Conservation (phyloP, 64 coral and sea anemone species). For the Pocillopora damicornis region DNA sequence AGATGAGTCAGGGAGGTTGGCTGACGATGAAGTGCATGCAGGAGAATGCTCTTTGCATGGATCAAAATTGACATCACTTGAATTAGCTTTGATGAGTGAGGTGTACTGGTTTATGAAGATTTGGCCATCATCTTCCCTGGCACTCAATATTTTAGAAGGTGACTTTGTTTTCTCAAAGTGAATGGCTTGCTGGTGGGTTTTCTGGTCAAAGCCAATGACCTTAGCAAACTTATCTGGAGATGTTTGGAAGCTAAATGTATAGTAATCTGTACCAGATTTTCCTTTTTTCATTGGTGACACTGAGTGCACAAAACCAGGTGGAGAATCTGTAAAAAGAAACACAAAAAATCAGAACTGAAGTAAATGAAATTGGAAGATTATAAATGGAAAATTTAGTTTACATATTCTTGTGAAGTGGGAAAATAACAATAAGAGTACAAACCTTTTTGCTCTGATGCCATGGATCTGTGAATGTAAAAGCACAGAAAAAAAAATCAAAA, state of each 20-base stretch:
- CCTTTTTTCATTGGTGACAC: too few relatives aligned
- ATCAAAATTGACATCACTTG: conserved; percentile 67
- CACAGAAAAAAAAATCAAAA: too few relatives aligned
- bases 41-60: conserved; percentile 38
- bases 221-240: conserved; percentile 16
- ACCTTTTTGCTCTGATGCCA: too few relatives aligned
- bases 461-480: too few relatives aligned
- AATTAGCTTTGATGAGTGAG: conserved; percentile 46
- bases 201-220: conserved; percentile 31
- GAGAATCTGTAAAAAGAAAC: conserved; percentile 25
- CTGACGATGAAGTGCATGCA: not conserved
- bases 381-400: too few relatives aligned
- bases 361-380: not conserved
- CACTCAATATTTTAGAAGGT: conserved; percentile 41
- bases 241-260: conserved; percentile 26
- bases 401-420: too few relatives aligned
- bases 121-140: conserved; percentile 39
- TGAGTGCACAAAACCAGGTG: conserved; percentile 18
- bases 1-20: not conserved
- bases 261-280: conserved; percentile 1
- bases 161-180: conserved; percentile 34
- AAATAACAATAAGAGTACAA: too few relatives aligned
- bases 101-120: conserved; percentile 49
- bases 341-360: conserved; percentile 41
- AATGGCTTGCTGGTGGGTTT: conserved; percentile 13